Conservation (phyloP, 2,797 vertebrate species). For the Peromyscus eremicus region DNA sequence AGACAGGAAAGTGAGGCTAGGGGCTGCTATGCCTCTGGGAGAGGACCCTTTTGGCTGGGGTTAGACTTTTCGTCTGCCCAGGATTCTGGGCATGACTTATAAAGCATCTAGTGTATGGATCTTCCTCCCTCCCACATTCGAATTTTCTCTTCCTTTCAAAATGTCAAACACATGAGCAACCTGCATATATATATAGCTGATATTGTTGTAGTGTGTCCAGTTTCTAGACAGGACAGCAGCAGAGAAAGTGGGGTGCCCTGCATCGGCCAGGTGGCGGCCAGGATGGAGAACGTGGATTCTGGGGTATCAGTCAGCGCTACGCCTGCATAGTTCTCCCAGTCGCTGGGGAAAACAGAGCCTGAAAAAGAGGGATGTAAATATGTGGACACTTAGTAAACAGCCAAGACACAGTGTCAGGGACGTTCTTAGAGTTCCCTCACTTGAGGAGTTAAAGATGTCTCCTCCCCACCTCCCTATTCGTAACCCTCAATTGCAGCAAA, state of each 20-base stretch:
- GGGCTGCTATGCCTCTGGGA: too few relatives aligned
- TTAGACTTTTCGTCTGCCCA: background rate
- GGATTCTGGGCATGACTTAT: background rate
- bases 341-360: background rate
- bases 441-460: background rate
- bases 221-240: background rate
- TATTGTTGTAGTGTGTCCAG: background rate
- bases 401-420: background rate
- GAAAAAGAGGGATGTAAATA: background rate
- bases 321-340: background rate
- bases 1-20: background rate
- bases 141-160: background rate
- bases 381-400: background rate
- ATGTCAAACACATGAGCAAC: background rate
- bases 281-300: background rate
- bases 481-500: rapidly evolving
- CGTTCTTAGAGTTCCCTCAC: background rate
- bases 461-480: rapidly evolving
- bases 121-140: background rate
- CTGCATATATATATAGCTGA: too few relatives aligned
- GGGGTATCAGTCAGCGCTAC: background rate
- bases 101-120: background rate
- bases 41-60: background rate
- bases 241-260: background rate
- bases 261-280: background rate